These are phyloP conservation scores for Spinus pinus DNA, from an alignment of 2,797 vertebrate species.

Conservation along the genomic window DNA sequence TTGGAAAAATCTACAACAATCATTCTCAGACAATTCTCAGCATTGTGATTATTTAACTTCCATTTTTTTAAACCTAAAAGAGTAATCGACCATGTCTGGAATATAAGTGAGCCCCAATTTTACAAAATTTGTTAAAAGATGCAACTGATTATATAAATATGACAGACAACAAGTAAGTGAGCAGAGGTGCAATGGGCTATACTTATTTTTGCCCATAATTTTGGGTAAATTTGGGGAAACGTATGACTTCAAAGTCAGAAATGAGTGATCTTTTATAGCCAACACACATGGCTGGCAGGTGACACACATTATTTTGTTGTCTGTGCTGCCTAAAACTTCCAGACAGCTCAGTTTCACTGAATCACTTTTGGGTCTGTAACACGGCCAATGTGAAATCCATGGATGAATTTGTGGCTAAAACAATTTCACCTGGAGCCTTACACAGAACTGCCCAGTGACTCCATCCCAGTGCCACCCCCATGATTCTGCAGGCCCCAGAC, in stretches of 20 bases:
- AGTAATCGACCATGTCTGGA: not conserved
- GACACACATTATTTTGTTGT: not conserved
- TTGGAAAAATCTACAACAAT: conserved; percentile 20
- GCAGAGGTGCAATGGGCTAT: not conserved
- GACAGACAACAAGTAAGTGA: not conserved
- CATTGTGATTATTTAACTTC: not conserved
- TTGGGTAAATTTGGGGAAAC: not conserved
- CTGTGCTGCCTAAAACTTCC: not conserved
- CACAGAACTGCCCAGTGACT: fast-evolving
- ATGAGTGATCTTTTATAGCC: not conserved
- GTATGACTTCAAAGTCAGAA: not conserved
- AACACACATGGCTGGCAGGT: not conserved
- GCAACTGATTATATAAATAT: not conserved
- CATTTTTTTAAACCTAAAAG: not conserved
- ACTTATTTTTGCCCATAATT: not conserved
- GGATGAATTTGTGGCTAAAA: not conserved
- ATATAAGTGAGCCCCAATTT: not conserved
- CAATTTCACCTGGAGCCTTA: not conserved
- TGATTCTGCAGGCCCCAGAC: not conserved
- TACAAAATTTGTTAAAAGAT: not conserved
- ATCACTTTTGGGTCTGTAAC: not conserved
- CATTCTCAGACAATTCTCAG: conserved; percentile 3
- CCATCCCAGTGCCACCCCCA: fast-evolving
- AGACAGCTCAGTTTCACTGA: not conserved
- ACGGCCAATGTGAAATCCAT: not conserved